Base-by-base conservation (phyloP, 1,140 invertebrate species). In the Melipona quadrifasciata region DNA sequence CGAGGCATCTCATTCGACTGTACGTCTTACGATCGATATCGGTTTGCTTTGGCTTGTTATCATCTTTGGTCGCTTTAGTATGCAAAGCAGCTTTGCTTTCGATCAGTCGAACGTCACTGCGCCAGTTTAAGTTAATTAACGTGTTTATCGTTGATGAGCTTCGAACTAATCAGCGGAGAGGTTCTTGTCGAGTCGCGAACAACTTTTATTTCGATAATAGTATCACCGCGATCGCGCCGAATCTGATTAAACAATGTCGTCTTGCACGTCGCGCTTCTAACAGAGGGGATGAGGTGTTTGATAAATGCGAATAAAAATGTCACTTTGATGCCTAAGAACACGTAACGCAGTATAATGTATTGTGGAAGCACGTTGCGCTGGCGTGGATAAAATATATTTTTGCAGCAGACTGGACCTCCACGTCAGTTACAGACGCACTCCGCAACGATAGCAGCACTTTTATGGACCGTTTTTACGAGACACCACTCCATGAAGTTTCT, bases 391-490 rank as follows among this genome's bases (percentile, higher is more conserved):
- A 91, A 92, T 92, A 91, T 92, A 92, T 92, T 91, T 92, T 87
- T 85, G 78, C 75, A 80, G 51, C 68, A 55, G 68, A 55, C 89
- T 83, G 90, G 87, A 89, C 83, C 85, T 73, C n/a, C 85, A 84
- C 78, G 91, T 92, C 91, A 92, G 90, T 92, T 87, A 91, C 91
- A 92, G 91, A 87, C 89, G 85, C 83, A 86, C 89, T 91, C 81
- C 76, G 85, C 74, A 86, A 88, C 89, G 89, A 92, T 92, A 92
- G 87, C 81, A 89, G 77, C 81, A 80, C 91, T 90, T 92, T 92
- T 92, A 92, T 91, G 88, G 89, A 88, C 82, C 83, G 82, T 90
- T 92, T 92, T 92, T 92, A 92, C 91, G 86, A 91, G 84, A 80
- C 70, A 31, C 80, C 88, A n/a, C 81, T 72, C 77, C 73, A 72